Evolutionary conservation across 2,888 invertebrate genomes (phyloP).

Genomic region (Galerucella nymphaeae): DNA sequence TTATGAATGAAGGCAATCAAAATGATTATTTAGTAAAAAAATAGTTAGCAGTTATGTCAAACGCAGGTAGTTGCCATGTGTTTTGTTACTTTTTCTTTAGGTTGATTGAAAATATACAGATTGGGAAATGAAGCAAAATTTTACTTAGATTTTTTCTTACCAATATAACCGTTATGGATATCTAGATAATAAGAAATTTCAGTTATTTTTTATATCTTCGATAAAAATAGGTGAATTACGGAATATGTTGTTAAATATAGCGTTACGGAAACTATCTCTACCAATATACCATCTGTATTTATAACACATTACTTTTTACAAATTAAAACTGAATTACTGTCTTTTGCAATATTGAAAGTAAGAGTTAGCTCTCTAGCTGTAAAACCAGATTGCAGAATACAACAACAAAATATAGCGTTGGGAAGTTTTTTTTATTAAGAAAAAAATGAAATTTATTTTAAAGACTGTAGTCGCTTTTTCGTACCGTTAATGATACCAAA

Average conservation of each 20-base stretch:
- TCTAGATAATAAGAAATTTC: too few species aligned
- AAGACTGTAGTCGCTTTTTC: too few species aligned
- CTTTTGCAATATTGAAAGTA: conserved; percentile 23
- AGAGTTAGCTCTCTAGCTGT: conserved; percentile 7
- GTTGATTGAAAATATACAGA: too few species aligned
- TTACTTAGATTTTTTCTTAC: too few species aligned
- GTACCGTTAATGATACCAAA: background rate
- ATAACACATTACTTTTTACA: background rate
- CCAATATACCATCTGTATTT: conserved; percentile 21
- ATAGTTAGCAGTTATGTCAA: too few species aligned
- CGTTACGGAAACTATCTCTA: conserved; percentile 18
- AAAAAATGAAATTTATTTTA: too few species aligned
- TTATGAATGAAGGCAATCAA: background rate
- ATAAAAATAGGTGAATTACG: conserved; percentile 15
- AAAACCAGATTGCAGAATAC: conserved; percentile 13
- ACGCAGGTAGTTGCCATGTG: too few species aligned
- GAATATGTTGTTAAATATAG: conserved; percentile 14
- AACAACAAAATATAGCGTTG: background rate
- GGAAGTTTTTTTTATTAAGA: background rate
- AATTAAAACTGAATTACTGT: conserved; percentile 19
- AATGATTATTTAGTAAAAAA: background rate
- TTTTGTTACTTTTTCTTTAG: too few species aligned
- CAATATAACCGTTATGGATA: too few species aligned
- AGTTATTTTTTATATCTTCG: background rate
- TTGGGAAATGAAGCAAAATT: too few species aligned